phyloP scores from a whole-genome alignment of 2,888 invertebrate species.

The Agrotis clavis region DNA sequence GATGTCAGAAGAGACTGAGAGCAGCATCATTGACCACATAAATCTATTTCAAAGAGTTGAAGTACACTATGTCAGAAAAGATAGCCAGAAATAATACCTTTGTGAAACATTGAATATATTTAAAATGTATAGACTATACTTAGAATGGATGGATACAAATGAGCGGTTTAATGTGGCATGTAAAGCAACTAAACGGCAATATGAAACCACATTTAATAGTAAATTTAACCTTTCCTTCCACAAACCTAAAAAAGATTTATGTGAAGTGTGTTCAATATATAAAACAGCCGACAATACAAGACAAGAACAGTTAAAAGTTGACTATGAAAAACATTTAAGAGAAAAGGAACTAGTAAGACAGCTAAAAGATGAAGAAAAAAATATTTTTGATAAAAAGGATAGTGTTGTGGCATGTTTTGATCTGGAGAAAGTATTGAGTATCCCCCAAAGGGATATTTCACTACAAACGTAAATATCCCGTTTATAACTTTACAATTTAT shows the following conservation, averaged over 20 bases:
- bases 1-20: constrained; percentile 14
- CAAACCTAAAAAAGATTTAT: not conserved
- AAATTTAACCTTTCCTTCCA: not conserved
- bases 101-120: constrained; percentile 1
- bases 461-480: constrained; percentile 46
- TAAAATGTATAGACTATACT: constrained; percentile 2
- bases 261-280: constrained; percentile 1
- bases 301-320: constrained; percentile 3
- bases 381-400: constrained; percentile 1
- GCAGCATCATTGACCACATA: constrained; percentile 26
- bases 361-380: constrained; percentile 22
- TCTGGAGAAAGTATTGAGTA: constrained; percentile 34
- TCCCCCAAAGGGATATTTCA: constrained; percentile 45
- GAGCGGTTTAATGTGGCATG: not conserved
- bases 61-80: constrained; percentile 18
- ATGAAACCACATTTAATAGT: not conserved
- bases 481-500: not conserved
- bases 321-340: no score
- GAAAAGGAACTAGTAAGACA: no score
- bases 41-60: constrained; percentile 24
- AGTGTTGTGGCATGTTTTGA: constrained; percentile 18
- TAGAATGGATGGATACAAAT: constrained; percentile 1
- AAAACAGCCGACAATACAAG: not conserved
- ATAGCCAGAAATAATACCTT: constrained; percentile 12
- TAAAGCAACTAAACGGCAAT: not conserved